Evolutionary conservation across 2,797 vertebrate genomes (phyloP).

Genomic region (Bucorvus abyssinicus): DNA sequence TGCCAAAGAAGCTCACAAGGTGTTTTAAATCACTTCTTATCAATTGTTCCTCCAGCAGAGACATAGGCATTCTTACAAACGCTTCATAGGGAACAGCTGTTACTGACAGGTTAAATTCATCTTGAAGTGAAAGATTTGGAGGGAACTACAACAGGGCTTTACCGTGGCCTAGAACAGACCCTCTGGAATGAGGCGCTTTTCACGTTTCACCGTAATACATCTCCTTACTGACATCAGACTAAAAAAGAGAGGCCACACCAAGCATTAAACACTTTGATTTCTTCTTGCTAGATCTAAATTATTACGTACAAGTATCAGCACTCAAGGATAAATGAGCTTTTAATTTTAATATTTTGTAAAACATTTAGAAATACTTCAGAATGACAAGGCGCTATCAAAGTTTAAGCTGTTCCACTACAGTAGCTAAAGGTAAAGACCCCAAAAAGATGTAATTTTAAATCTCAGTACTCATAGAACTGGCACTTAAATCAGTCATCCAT

Average conservation of each 20-base stretch:
- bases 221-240: background rate
- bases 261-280: background rate
- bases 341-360: constrained; percentile 34
- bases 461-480: background rate
- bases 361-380: background rate
- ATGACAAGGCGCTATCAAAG: background rate
- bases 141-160: background rate
- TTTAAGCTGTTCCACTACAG: background rate
- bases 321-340: background rate
- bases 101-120: background rate
- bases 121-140: background rate
- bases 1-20: background rate
- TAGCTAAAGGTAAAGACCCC: background rate
- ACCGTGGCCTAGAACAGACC: background rate
- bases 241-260: background rate
- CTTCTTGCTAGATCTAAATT: background rate
- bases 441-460: background rate
- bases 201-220: background rate
- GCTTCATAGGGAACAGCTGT: background rate
- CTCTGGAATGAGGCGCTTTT: background rate
- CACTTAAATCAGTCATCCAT: background rate
- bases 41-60: background rate
- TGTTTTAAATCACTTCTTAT: background rate
- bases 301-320: background rate
- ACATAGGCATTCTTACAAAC: background rate